Evolutionary conservation across 2,888 invertebrate genomes (phyloP).

Genomic region (Synergus umbraculus): DNA sequence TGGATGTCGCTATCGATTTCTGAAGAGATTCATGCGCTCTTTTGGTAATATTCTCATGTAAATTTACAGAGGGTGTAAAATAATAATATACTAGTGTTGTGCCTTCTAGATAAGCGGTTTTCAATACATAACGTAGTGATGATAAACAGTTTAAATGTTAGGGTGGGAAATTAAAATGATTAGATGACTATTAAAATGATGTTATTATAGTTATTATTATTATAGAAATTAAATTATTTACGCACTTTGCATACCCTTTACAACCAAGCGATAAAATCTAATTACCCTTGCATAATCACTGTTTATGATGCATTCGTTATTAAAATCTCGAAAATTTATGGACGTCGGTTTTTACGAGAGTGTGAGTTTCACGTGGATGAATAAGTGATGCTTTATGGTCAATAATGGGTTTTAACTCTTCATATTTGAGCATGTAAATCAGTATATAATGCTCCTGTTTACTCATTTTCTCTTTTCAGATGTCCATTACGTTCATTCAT

Average conservation of each 20-base stretch:
- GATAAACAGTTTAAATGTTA: too few relatives aligned
- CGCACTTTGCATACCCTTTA: not conserved
- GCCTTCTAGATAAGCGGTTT: too few relatives aligned
- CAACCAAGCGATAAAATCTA: not conserved
- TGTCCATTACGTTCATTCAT: not conserved
- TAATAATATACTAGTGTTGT: too few relatives aligned
- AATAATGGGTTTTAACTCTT: not conserved
- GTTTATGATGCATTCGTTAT: not conserved
- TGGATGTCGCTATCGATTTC: not conserved
- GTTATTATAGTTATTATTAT: too few relatives aligned
- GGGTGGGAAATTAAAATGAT: too few relatives aligned
- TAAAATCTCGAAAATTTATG: not conserved
- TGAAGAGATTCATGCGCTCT: too few relatives aligned
- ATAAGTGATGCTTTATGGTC: not conserved
- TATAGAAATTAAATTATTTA: not conserved
- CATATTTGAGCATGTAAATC: not conserved
- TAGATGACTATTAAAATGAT: too few relatives aligned
- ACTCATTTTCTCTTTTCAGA: not conserved
- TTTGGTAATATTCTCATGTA: too few relatives aligned
- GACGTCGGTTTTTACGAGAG: not conserved
- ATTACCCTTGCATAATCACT: not conserved
- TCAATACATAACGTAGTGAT: too few relatives aligned
- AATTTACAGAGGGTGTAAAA: too few relatives aligned
- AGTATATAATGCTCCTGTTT: not conserved
- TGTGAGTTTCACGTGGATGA: not conserved